Conservation (phyloP, 2,113 vertebrate genomes). For the Halcyon senegalensis region DNA sequence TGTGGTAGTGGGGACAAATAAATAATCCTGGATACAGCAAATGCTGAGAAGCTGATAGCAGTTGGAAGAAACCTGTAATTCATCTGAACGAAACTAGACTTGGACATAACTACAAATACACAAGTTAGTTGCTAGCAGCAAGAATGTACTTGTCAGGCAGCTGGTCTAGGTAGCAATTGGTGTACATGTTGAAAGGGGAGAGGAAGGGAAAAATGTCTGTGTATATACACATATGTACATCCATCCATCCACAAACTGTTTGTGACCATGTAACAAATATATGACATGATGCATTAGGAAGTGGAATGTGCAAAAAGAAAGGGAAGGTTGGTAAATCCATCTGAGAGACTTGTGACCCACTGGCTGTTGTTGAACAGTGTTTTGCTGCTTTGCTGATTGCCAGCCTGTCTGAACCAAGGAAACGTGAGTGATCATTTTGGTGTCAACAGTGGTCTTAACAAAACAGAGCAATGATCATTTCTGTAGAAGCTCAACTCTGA, state of each 20-base stretch:
- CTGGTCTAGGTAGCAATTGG: background rate
- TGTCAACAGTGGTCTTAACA: background rate
- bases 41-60: background rate
- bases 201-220: background rate
- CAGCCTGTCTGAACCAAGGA: background rate
- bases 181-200: background rate
- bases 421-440: rapidly evolving
- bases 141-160: background rate
- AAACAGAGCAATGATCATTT: background rate
- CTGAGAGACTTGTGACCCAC: background rate
- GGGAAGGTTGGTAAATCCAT: rapidly evolving
- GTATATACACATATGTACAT: rapidly evolving
- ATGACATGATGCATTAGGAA: rapidly evolving
- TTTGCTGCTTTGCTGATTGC: background rate
- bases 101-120: background rate
- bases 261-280: background rate
- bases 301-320: background rate
- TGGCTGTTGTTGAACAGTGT: background rate
- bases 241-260: background rate
- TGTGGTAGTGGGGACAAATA: background rate
- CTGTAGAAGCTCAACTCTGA: background rate
- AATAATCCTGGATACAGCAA: background rate
- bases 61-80: background rate
- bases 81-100: background rate
- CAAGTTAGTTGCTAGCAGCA: background rate